A percentile compares a stretch with the other conserved stretches of the same genome.
phyloP scores from a whole-genome alignment of 2,113 vertebrate genomes.

The Urocitellus parryii region DNA sequence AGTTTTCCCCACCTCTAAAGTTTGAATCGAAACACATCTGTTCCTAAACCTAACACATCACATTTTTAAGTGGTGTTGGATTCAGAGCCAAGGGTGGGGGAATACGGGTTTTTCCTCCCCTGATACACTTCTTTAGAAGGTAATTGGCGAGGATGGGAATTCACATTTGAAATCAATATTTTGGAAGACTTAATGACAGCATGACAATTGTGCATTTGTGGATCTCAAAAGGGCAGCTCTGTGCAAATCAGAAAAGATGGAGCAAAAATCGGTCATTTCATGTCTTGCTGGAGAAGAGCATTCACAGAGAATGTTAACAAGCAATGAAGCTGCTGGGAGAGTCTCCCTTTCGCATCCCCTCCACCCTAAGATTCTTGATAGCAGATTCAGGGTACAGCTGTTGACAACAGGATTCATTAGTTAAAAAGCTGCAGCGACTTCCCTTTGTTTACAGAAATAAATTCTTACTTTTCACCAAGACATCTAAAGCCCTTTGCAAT shows the following conservation, averaged over 20 bases:
- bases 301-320: constrained; percentile 67
- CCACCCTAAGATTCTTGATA: not conserved
- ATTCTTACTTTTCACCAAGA: not conserved
- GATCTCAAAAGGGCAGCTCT: constrained; percentile 54
- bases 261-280: constrained; percentile 68
- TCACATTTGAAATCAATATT: constrained; percentile 64
- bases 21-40: not conserved
- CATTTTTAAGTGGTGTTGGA: not conserved
- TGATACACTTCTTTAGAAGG: constrained; percentile 53
- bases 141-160: constrained; percentile 60
- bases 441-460: not conserved
- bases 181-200: constrained; percentile 66
- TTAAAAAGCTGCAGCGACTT: not conserved
- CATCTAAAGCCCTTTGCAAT: not conserved
- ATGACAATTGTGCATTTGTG: constrained; percentile 73
- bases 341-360: not conserved
- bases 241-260: constrained; percentile 65
- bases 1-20: not conserved
- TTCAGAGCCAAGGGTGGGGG: not conserved
- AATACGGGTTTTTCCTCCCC: not conserved
- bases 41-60: not conserved
- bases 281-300: constrained; percentile 53
- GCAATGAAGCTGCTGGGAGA: not conserved
- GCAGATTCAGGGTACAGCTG: not conserved
- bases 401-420: constrained; percentile 41